Percentiles rank a stretch among this genome's conserved stretches.
Conservation (phyloP, 1,140 invertebrate genomes). For the Ips typographus region DNA sequence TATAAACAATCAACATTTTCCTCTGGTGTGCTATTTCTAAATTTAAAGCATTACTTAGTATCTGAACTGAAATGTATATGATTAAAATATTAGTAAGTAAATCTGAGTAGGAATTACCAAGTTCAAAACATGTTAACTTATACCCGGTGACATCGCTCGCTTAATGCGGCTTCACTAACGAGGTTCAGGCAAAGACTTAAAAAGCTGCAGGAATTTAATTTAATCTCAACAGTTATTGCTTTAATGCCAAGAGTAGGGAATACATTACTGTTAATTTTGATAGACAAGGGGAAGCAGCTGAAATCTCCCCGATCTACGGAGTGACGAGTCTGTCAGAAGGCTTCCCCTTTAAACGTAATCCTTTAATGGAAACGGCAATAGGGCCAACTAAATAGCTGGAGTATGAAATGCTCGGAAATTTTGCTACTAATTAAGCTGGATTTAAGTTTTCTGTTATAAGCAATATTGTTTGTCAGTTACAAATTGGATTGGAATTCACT, state of each 20-base stretch:
- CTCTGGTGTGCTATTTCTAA: too few species aligned
- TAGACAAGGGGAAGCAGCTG: constrained; percentile 13
- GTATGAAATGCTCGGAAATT: constrained; percentile 13
- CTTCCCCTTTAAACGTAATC: constrained; percentile 6
- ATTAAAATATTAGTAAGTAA: too few species aligned
- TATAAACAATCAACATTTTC: too few species aligned
- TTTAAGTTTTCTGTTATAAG: constrained; percentile 12
- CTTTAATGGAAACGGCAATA: constrained; percentile 9
- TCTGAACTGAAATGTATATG: too few species aligned
- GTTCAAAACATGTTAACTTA: too few species aligned
- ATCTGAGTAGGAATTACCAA: too few species aligned
- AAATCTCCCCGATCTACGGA: constrained; percentile 3
- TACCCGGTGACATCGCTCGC: too few species aligned
- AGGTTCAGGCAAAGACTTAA: neutral
- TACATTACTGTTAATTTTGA: constrained; percentile 11
- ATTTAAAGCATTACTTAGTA: too few species aligned
- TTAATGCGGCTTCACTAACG: neutral
- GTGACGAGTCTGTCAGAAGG: constrained; percentile 6
- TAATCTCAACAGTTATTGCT: constrained; percentile 3
- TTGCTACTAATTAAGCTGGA: constrained; percentile 10
- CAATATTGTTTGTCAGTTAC: constrained; percentile 2
- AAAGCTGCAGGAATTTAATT: constrained; percentile 5
- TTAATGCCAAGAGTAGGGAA: constrained; percentile 3
- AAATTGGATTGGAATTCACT: constrained; percentile 4
- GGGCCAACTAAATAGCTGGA: constrained; percentile 5